phyloP scores from a whole-genome alignment of 2,113 vertebrate species.

The Bambusicola thoracicus region DNA sequence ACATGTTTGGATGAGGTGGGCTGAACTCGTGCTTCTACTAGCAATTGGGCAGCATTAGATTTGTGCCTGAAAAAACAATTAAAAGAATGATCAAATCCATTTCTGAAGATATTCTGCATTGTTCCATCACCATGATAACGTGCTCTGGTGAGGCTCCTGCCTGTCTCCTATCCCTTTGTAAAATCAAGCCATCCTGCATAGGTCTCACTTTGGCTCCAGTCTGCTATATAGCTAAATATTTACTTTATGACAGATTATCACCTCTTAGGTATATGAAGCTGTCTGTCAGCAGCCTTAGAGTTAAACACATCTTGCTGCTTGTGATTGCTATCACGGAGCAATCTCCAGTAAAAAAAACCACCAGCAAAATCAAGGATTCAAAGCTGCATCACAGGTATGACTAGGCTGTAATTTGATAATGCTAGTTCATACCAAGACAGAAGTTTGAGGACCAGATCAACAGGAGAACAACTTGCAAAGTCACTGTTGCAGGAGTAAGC shows the following conservation, averaged over 20 bases:
- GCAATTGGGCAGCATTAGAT: constrained; percentile 92
- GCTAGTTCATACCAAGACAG: background rate
- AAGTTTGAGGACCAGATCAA: background rate
- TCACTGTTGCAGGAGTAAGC: background rate
- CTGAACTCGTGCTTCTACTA: constrained; percentile 94
- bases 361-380: background rate
- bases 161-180: background rate
- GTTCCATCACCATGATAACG: background rate
- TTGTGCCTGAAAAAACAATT: constrained; percentile 85
- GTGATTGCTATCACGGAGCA: background rate
- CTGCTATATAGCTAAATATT: background rate
- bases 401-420: background rate
- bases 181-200: background rate
- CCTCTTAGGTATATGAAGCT: background rate
- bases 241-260: background rate
- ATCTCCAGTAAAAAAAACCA: background rate
- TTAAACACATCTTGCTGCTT: background rate
- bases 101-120: background rate
- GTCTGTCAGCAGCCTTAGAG: background rate
- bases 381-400: background rate
- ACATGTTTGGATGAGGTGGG: constrained; percentile 90
- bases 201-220: background rate
- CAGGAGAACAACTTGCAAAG: background rate
- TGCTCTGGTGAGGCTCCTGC: background rate
- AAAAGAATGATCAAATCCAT: constrained; percentile 38